Evolutionary conservation across 1,140 invertebrate species (phyloP), one percentile per base, ranked within the genome.

Genomic region (Drosophila guanche): DNA sequence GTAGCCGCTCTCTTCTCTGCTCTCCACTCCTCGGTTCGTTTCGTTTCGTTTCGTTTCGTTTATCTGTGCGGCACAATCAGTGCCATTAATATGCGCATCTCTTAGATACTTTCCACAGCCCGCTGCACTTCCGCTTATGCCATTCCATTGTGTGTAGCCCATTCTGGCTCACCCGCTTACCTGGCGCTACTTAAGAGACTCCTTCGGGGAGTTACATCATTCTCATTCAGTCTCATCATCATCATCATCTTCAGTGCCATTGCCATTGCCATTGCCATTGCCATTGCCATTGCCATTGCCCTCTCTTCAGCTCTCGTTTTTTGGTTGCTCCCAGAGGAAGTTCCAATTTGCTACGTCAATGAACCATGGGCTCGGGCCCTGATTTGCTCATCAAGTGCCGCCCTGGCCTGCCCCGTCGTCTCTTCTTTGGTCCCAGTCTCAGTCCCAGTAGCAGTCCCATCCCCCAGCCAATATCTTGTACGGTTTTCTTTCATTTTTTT

Each of bases 301-400:
- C 27, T 8, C 33, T 4, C 33, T 10, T 10, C 33, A 12, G 2
- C 3, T 37, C 33, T 37, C 33, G 10, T 37, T 37, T 33, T 37
- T 37, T 37, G 33, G 33, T 37, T 37, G 62, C 59, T 89, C 80
- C 75, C 85, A 85, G 65, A 89, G 88, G 88, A 90, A 88, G 88
- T 90, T 80, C 72, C 88, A 90, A 90, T 90, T 90, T 90, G 88
- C 68, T 79, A 77, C 88, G 79, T 90, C 83, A 90, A 90, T 90
- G 88, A 90, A 90, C 83, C 83, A 62, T 86, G 80, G 33, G 1
- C 33, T 8, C 33, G 33, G 3, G 37, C 61, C 56, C 61, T 76
- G 76, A 85, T 85, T 75, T 77, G 62, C 59, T 70, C 76, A 73
- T 76, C 58, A 85, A 72, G 80, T 68, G 68, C 48, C 50, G 27